Evolutionary conservation across 2,888 invertebrate genomes (phyloP).

Genomic region (Dryomyza anilis): DNA sequence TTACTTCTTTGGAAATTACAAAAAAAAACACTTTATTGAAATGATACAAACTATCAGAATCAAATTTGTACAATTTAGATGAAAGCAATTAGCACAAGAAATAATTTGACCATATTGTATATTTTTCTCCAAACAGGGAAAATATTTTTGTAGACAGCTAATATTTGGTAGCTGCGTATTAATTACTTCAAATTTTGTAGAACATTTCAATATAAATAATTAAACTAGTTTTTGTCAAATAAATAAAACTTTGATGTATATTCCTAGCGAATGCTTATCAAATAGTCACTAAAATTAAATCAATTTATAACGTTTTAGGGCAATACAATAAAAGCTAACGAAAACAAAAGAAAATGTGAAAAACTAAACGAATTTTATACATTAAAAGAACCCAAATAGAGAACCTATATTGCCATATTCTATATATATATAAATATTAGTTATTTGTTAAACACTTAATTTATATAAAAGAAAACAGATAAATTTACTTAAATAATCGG

Average conservation of each 20-base stretch:
- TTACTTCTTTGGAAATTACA: background rate
- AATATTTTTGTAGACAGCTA: background rate
- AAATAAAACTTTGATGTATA: constrained; percentile 5
- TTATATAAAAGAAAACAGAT: constrained; percentile 10
- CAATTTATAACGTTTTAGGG: constrained; percentile 26
- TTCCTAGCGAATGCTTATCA: constrained; percentile 19
- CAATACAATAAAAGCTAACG: constrained; percentile 21
- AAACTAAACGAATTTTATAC: constrained; percentile 37
- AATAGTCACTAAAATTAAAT: constrained; percentile 9
- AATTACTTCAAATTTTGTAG: no score
- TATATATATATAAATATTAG: constrained; percentile 11
- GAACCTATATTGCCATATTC: constrained; percentile 10
- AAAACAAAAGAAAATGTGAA: constrained; percentile 34
- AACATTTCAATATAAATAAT: no score
- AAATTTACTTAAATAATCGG: constrained; percentile 19
- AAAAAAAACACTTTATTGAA: background rate
- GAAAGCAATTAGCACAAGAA: no score
- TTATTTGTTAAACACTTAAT: constrained; percentile 17
- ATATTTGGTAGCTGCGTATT: background rate
- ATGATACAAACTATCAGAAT: constrained; percentile 2
- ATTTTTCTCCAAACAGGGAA: background rate
- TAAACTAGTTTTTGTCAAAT: constrained; percentile 9
- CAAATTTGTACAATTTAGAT: background rate
- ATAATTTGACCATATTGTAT: no score
- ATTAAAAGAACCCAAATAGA: constrained; percentile 18